Evolutionary conservation across 2,888 invertebrate species (phyloP).

Genomic region (Sphaerophoria rueppellii): DNA sequence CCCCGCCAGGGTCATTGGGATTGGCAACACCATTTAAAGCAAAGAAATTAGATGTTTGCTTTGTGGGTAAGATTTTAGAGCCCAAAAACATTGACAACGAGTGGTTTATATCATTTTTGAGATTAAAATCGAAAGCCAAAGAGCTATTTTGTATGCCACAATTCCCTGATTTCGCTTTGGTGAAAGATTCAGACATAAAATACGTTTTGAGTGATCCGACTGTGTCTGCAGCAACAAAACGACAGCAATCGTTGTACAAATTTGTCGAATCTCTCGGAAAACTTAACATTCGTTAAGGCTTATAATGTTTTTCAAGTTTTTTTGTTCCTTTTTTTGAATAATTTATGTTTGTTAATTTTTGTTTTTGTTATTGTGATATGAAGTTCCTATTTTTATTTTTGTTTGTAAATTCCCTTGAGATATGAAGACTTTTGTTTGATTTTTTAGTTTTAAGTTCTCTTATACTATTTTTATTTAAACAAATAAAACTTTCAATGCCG

Average conservation of each 20-base stretch:
- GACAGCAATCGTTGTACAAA: not conserved
- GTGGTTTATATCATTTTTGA: too few relatives aligned
- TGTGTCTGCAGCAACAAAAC: not conserved
- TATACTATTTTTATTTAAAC: not conserved
- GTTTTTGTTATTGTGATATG: not conserved
- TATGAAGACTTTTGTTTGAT: not conserved
- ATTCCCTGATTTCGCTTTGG: constrained; percentile 1
- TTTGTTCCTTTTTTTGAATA: not conserved
- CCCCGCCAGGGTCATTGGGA: constrained; percentile 77
- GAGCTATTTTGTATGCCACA: constrained; percentile 23
- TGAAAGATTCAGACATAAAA: not conserved
- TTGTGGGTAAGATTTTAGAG: too few relatives aligned
- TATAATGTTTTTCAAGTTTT: not conserved
- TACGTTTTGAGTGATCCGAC: not conserved
- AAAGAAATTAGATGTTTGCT: too few relatives aligned
- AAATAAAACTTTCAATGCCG: constrained; percentile 10
- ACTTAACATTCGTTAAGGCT: not conserved
- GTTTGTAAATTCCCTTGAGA: not conserved
- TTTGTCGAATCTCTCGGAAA: not conserved
- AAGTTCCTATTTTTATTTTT: constrained; percentile 3
- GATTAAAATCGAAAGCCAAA: constrained; percentile 8
- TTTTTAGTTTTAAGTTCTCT: not conserved
- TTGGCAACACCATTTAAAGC: constrained; percentile 77
- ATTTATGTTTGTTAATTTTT: too few relatives aligned
- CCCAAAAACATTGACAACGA: too few relatives aligned